phyloP scores from a whole-genome alignment of 2,113 vertebrate genomes.

The Oxyruncus cristatus region DNA sequence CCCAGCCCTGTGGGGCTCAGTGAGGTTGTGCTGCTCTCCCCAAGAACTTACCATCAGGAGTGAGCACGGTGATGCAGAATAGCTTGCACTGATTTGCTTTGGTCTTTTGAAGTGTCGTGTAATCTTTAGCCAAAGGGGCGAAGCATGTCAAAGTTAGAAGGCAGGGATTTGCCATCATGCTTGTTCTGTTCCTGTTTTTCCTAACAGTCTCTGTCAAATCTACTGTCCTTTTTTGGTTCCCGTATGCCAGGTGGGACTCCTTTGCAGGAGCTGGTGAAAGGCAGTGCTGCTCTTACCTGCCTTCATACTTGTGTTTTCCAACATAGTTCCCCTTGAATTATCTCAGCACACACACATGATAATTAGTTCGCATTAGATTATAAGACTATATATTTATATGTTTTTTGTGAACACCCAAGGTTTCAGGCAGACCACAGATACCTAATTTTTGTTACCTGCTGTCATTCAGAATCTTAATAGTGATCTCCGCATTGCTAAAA shows the following conservation, averaged over 20 bases:
- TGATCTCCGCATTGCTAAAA: neutral
- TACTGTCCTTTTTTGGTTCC: neutral
- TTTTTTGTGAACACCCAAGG: neutral
- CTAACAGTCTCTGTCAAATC: neutral
- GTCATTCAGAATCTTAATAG: neutral
- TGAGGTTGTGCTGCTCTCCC: fast-evolving
- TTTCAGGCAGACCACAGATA: neutral
- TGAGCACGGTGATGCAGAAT: fast-evolving
- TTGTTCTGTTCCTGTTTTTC: neutral
- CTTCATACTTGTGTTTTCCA: neutral
- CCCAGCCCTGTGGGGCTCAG: neutral
- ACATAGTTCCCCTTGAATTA: neutral
- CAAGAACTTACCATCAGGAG: neutral
- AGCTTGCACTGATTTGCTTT: neutral
- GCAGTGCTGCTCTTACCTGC: neutral
- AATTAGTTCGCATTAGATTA: neutral
- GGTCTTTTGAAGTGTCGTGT: neutral
- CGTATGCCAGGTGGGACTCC: neutral
- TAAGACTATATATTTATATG: neutral
- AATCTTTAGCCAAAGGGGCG: neutral
- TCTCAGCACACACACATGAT: fast-evolving
- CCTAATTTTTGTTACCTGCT: neutral
- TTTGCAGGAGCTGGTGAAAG: neutral
- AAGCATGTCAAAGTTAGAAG: neutral
- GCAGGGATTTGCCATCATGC: fast-evolving